These are phyloP conservation scores for Aptenodytes forsteri DNA, from an alignment of 2,113 vertebrate genomes.

Conservation along the genomic window DNA sequence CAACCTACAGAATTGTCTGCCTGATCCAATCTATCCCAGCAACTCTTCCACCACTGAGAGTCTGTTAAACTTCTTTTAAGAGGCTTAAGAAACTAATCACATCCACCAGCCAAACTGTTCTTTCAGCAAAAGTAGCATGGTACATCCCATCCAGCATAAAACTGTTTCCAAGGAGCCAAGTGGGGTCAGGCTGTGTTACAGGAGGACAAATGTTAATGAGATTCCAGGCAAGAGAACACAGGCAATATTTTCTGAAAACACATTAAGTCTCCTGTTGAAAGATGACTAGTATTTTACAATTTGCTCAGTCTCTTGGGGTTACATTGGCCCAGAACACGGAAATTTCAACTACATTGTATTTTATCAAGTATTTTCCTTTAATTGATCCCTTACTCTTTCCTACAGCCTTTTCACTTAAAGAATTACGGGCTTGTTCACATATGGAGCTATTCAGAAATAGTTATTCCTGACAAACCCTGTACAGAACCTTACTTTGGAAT, in stretches of 20 bases:
- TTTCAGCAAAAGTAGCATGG: background rate
- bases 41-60: background rate
- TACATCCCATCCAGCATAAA: background rate
- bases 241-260: slow-evolving; percentile 49
- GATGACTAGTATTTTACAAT: slow-evolving; percentile 31
- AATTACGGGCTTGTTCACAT: background rate
- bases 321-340: slow-evolving; percentile 18
- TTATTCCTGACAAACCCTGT: background rate
- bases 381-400: slow-evolving; percentile 44
- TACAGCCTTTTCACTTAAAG: slow-evolving; percentile 22
- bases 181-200: slow-evolving; percentile 11
- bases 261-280: slow-evolving; percentile 53
- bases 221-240: slow-evolving; percentile 54
- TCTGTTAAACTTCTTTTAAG: slow-evolving; percentile 40
- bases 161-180: background rate
- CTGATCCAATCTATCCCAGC: background rate
- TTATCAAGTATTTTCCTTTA: slow-evolving; percentile 47
- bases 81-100: background rate
- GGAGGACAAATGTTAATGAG: slow-evolving; percentile 46
- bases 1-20: background rate
- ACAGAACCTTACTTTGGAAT: background rate
- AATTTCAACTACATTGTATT: slow-evolving; percentile 44
- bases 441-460: slow-evolving; percentile 26
- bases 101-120: slow-evolving; percentile 1
- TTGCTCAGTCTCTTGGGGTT: slow-evolving; percentile 18